A percentile compares a stretch with the other conserved stretches of the same genome.
Conservation (phyloP, 2,797 vertebrate genomes). For the Uromys caudimaculatus region DNA sequence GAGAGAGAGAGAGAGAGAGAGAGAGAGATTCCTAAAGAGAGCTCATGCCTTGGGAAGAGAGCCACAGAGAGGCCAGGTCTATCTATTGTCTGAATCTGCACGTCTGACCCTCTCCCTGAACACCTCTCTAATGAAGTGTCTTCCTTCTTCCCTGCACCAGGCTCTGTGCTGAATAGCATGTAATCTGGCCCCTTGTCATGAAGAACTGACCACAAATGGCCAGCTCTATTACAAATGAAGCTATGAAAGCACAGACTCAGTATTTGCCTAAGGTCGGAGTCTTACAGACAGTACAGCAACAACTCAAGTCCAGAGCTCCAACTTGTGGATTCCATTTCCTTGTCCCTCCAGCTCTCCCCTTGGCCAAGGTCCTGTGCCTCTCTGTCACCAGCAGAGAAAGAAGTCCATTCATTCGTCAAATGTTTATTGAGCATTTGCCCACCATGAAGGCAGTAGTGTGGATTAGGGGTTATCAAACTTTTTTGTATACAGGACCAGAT, state of each 20-base stretch:
- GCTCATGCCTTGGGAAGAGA: neutral
- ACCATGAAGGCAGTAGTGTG: neutral
- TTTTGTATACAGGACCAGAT: neutral
- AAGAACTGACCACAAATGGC: neutral
- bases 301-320: neutral
- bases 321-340: neutral
- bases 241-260: neutral
- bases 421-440: neutral
- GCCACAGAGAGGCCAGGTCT: neutral
- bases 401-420: neutral
- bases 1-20: no score
- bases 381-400: slow-evolving; percentile 11
- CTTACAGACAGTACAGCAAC: neutral
- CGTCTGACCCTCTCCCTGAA: neutral
- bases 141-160: neutral
- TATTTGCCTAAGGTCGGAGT: neutral
- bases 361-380: neutral
- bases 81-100: neutral
- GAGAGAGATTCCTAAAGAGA: neutral
- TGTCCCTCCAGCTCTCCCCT: neutral
- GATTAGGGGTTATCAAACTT: neutral
- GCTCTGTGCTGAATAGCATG: neutral
- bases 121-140: neutral
- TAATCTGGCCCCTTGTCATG: neutral
- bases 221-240: neutral